Evolutionary conservation across 1,140 invertebrate genomes (phyloP).

Genomic region (Brachionus koreanus): DNA sequence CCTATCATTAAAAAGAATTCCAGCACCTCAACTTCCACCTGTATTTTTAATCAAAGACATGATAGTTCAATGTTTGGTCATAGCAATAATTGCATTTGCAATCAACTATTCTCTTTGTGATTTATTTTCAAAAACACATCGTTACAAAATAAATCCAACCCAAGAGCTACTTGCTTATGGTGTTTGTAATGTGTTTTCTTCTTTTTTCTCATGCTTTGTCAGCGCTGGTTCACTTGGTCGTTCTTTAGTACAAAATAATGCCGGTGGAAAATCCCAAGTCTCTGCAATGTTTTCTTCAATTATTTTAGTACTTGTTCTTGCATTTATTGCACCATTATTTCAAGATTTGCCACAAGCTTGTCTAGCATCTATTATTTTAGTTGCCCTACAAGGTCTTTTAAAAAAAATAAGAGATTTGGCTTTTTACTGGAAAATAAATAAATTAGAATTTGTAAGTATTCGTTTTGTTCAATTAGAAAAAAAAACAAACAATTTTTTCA

Average conservation of each 20-base stretch:
- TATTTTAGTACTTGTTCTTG: slow-evolving; percentile 60
- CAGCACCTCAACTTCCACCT: background rate
- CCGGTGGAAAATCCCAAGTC: slow-evolving; percentile 59
- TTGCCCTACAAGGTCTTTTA: slow-evolving; percentile 59
- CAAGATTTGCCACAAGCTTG: slow-evolving; percentile 51
- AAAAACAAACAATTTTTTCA: background rate
- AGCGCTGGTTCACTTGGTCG: slow-evolving; percentile 61
- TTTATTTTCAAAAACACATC: slow-evolving; percentile 16
- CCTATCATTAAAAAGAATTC: background rate
- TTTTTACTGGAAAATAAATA: slow-evolving; percentile 53
- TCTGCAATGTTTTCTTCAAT: slow-evolving; percentile 29
- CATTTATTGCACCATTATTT: slow-evolving; percentile 60
- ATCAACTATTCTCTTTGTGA: slow-evolving; percentile 28
- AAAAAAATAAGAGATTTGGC: slow-evolving; percentile 55
- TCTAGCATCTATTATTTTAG: slow-evolving; percentile 60
- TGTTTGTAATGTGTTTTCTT: slow-evolving; percentile 59
- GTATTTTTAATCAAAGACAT: slow-evolving; percentile 18
- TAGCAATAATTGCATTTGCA: slow-evolving; percentile 14
- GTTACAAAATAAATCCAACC: slow-evolving; percentile 18
- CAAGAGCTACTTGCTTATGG: slow-evolving; percentile 63
- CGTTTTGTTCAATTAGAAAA: background rate
- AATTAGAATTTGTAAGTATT: slow-evolving; percentile 56
- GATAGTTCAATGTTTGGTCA: background rate
- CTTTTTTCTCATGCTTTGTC: slow-evolving; percentile 62
- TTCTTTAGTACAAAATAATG: slow-evolving; percentile 59